These are phyloP conservation scores for Limonius californicus DNA, from an alignment of 1,140 invertebrate genomes.

Conservation along the genomic window DNA sequence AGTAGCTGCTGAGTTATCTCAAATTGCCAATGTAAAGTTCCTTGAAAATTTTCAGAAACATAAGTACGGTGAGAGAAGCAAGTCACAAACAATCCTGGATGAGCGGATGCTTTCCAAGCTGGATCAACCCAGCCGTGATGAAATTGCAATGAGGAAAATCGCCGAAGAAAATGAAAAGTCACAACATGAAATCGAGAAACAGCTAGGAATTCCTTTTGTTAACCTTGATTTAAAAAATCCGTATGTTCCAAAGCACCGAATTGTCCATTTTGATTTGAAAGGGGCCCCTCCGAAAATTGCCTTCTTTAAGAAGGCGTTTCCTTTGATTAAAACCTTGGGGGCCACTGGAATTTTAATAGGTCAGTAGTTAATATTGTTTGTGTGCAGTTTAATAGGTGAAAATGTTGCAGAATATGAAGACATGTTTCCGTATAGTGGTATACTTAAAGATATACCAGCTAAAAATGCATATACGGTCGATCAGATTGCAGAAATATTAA, in stretches of 20 bases:
- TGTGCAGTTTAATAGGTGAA: not conserved
- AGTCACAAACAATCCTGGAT: not conserved
- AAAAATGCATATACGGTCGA: constrained; percentile 71
- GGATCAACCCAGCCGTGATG: no score
- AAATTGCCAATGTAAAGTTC: constrained; percentile 20
- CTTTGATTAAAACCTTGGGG: constrained; percentile 69
- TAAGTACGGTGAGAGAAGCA: not conserved
- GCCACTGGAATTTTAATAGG: constrained; percentile 66
- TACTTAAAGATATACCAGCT: constrained; percentile 63
- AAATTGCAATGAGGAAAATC: not conserved
- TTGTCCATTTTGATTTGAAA: constrained; percentile 87
- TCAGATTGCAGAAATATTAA: constrained; percentile 64
- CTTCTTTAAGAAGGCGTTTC: constrained; percentile 72
- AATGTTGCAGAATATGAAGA: constrained; percentile 87
- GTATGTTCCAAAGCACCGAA: constrained; percentile 48
- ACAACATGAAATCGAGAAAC: constrained; percentile 24
- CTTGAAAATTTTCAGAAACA: not conserved
- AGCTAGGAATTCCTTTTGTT: constrained; percentile 43
- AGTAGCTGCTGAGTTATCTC: not conserved
- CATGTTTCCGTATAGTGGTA: constrained; percentile 88
- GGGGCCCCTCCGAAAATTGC: constrained; percentile 76
- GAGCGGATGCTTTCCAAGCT: not conserved
- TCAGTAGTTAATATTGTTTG: constrained; percentile 20
- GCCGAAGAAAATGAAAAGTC: not conserved
- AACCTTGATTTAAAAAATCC: constrained; percentile 39